Evolutionary conservation across 2,113 vertebrate species (phyloP).

Genomic region (Lagopus muta): DNA sequence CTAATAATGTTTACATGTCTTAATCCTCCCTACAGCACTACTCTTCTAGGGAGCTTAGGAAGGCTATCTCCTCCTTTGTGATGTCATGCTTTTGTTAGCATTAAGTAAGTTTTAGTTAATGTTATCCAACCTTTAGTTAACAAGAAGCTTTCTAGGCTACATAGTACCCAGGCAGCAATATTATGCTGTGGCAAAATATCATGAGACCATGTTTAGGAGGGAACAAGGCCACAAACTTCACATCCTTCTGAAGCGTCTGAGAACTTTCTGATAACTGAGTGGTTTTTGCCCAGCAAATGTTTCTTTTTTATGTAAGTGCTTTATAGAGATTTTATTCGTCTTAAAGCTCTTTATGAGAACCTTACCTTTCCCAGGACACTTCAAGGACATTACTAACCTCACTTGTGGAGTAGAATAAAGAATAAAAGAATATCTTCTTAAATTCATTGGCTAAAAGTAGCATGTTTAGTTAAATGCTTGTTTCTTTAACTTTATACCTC

Average conservation of each 20-base stretch:
- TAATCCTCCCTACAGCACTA: neutral
- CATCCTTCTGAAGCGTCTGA: neutral
- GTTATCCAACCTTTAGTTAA: neutral
- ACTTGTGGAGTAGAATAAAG: neutral
- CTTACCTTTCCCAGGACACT: neutral
- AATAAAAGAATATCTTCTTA: neutral
- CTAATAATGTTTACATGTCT: neutral
- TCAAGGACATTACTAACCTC: neutral
- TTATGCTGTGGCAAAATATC: neutral
- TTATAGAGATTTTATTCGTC: neutral
- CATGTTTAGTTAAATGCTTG: neutral
- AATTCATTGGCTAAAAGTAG: neutral
- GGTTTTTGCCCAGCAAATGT: neutral
- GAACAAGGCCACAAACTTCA: neutral
- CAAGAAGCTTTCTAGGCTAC: neutral
- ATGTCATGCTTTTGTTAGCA: neutral
- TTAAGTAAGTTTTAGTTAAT: neutral
- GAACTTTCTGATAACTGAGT: neutral
- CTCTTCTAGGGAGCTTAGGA: neutral
- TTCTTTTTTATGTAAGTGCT: neutral
- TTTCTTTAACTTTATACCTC: neutral
- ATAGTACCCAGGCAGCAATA: neutral
- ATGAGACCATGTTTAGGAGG: neutral
- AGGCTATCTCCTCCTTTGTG: neutral
- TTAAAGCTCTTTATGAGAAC: neutral